These are phyloP conservation scores for Neria commutata DNA, from an alignment of 2,888 invertebrate species.

Conservation along the genomic window DNA sequence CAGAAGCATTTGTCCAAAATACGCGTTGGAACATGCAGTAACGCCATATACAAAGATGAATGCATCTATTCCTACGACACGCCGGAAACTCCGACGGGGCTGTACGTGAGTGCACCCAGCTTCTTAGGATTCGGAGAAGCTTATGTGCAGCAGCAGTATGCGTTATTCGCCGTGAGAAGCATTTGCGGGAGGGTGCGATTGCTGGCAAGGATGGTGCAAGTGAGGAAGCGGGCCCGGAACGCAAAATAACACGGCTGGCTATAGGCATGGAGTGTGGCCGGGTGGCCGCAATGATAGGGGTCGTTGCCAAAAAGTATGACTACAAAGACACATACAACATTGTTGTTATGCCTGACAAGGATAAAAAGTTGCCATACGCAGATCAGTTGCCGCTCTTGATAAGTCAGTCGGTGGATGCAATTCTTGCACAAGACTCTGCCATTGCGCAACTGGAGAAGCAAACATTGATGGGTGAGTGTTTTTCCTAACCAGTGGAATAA, in stretches of 20 bases:
- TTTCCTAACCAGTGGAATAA: not conserved
- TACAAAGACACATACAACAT: constrained; percentile 78
- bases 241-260: constrained; percentile 93
- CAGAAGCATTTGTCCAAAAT: constrained; percentile 56
- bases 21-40: constrained; percentile 50
- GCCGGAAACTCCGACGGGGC: constrained; percentile 86
- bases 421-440: constrained; percentile 86
- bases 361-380: constrained; percentile 73
- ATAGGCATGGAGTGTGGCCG: constrained; percentile 98
- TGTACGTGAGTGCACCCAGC: constrained; percentile 84
- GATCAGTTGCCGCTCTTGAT: constrained; percentile 79
- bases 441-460: constrained; percentile 84
- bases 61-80: constrained; percentile 97
- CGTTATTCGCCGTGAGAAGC: constrained; percentile 75
- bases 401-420: constrained; percentile 72
- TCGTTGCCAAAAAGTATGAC: constrained; percentile 78
- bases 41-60: constrained; percentile 90
- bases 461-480: constrained; percentile 66
- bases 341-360: constrained; percentile 79
- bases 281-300: constrained; percentile 74
- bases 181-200: constrained; percentile 49
- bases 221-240: constrained; percentile 83
- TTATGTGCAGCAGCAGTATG: constrained; percentile 78
- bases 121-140: constrained; percentile 87
- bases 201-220: constrained; percentile 67